phyloP scores from a whole-genome alignment of 2,797 vertebrate genomes.

The Pelodytes ibericus region DNA sequence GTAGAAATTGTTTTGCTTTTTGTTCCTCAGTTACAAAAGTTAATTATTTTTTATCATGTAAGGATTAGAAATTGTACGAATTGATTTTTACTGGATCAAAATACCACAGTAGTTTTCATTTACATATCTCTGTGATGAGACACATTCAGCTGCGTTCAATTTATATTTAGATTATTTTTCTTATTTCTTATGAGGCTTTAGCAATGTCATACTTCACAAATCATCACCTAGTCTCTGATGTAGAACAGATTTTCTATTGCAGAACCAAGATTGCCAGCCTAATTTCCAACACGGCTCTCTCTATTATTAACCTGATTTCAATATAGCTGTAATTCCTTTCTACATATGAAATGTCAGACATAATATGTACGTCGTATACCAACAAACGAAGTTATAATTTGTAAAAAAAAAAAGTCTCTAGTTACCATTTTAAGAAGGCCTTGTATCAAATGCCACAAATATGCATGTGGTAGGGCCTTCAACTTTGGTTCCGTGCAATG shows the following conservation, averaged over 20 bases:
- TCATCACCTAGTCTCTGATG: conserved; percentile 32
- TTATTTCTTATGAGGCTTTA: conserved; percentile 25
- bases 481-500: too few relatives aligned
- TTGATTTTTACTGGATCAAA: conserved; percentile 46
- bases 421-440: too few relatives aligned
- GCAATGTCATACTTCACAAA: conserved; percentile 28
- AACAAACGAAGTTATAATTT: neutral
- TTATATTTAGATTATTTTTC: conserved; percentile 48
- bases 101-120: conserved; percentile 37
- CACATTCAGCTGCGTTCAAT: conserved; percentile 28
- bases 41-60: conserved; percentile 38
- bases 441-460: too few relatives aligned
- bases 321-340: neutral
- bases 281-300: neutral
- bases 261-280: conserved; percentile 8
- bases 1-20: conserved; percentile 24
- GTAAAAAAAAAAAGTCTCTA: too few relatives aligned
- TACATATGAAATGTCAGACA: neutral
- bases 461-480: too few relatives aligned
- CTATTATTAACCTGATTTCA: conserved; percentile 1
- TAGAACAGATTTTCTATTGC: neutral
- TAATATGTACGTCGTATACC: neutral
- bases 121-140: conserved; percentile 34
- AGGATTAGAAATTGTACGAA: conserved; percentile 43
- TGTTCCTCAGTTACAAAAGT: conserved; percentile 23